Percentiles rank a stretch among this genome's conserved stretches.
Evolutionary conservation across 2,888 invertebrate species (phyloP).

Genomic region (Corbicula japonica): DNA sequence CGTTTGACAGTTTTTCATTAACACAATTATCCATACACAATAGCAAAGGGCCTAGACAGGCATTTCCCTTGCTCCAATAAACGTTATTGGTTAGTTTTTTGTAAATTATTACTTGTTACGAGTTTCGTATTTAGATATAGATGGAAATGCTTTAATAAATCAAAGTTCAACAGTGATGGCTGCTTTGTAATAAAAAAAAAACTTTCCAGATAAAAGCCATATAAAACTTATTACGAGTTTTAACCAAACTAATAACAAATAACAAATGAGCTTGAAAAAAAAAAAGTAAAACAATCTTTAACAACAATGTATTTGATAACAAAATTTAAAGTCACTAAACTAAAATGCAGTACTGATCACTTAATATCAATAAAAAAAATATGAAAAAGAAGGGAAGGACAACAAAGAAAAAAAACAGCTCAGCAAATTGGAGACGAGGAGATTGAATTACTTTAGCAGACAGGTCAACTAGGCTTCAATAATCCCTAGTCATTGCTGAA

Average conservation of each 20-base stretch:
- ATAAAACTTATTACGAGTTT: not conserved
- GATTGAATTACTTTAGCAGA: constrained; percentile 9
- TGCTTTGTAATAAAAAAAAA: not conserved
- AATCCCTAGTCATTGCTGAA: constrained; percentile 12
- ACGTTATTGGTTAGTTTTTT: constrained; percentile 4
- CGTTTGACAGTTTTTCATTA: too few species aligned
- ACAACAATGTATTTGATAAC: not conserved
- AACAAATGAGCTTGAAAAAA: not conserved
- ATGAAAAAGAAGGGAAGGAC: constrained; percentile 14
- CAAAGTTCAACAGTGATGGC: not conserved
- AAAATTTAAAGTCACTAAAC: not conserved
- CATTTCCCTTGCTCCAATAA: not conserved
- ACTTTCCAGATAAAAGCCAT: not conserved
- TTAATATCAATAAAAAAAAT: constrained; percentile 17
- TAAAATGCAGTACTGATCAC: constrained; percentile 1
- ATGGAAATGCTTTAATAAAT: not conserved
- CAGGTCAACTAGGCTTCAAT: not conserved
- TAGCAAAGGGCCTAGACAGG: constrained; percentile 12
- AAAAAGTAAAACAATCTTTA: not conserved
- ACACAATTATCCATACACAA: constrained; percentile 2
- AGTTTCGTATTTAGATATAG: not conserved
- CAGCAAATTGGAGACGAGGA: constrained; percentile 5
- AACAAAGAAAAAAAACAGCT: constrained; percentile 20
- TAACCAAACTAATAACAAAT: not conserved
- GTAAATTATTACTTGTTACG: not conserved